phyloP scores from a whole-genome alignment of 2,888 invertebrate genomes.

The Pseudeuparius sepicola region DNA sequence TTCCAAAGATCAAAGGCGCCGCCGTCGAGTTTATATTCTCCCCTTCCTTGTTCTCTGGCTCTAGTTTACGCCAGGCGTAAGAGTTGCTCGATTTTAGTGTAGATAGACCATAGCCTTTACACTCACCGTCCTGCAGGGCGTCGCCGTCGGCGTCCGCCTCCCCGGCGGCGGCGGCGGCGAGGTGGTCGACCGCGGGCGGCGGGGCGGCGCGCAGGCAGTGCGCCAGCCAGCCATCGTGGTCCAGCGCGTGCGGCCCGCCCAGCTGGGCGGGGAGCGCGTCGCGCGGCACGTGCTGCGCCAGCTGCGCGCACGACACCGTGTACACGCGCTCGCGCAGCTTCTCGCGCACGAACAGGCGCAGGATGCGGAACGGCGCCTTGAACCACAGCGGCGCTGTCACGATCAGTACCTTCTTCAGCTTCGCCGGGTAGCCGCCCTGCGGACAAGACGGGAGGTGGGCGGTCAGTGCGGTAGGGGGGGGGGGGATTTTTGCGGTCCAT shows the following conservation, averaged over 20 bases:
- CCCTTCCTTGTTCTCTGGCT: no score
- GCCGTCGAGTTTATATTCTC: no score
- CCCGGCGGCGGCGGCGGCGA: constrained; percentile 34
- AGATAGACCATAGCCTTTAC: no score
- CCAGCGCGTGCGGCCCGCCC: constrained; percentile 76
- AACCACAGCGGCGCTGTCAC: constrained; percentile 98
- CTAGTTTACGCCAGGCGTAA: no score
- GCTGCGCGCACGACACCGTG: constrained; percentile 85
- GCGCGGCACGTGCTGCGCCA: constrained; percentile 80
- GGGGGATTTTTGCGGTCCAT: no score
- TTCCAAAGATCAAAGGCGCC: no score
- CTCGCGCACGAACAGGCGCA: constrained; percentile 89
- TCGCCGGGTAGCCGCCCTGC: constrained; percentile 95
- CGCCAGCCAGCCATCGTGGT: constrained; percentile 84
- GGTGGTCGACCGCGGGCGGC: constrained; percentile 51
- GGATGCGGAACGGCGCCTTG: constrained; percentile 93
- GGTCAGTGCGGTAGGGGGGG: no score
- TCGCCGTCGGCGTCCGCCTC: no score
- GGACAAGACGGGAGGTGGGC: no score
- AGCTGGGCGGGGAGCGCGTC: constrained; percentile 80
- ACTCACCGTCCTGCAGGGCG: no score
- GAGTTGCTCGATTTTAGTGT: no score
- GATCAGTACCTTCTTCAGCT: constrained; percentile 92
- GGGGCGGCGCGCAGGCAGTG: constrained; percentile 55
- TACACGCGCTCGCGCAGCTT: constrained; percentile 92